Evolutionary conservation across 2,888 invertebrate genomes (phyloP).

Genomic region (Vesta saturnalis): DNA sequence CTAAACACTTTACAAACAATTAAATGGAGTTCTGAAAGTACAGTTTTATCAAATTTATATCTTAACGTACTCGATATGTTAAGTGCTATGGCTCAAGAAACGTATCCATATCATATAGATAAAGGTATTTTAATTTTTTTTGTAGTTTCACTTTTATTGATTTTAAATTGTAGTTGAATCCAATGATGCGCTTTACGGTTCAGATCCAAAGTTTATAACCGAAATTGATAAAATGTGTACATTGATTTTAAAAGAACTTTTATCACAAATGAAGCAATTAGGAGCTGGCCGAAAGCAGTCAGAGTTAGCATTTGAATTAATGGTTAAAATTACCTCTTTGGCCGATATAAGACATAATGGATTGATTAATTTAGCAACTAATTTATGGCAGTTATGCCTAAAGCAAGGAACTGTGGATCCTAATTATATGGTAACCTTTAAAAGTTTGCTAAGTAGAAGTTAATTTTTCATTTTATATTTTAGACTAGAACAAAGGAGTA

Average conservation of each 20-base stretch:
- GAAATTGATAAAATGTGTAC: slow-evolving; percentile 83
- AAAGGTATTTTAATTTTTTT: slow-evolving; percentile 68
- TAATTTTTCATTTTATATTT: background rate
- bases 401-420: slow-evolving; percentile 65
- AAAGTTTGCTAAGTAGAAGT: background rate
- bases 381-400: slow-evolving; percentile 83
- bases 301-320: slow-evolving; percentile 77
- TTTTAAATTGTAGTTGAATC: slow-evolving; percentile 77
- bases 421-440: slow-evolving; percentile 55
- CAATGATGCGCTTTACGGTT: slow-evolving; percentile 91
- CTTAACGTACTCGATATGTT: slow-evolving; percentile 82
- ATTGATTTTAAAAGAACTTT: slow-evolving; percentile 80
- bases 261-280: slow-evolving; percentile 73
- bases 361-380: slow-evolving; percentile 75
- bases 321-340: slow-evolving; percentile 72
- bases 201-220: slow-evolving; percentile 84
- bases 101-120: slow-evolving; percentile 86
- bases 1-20: slow-evolving; percentile 82
- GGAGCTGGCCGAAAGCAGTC: slow-evolving; percentile 74
- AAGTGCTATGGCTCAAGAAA: slow-evolving; percentile 81
- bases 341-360: slow-evolving; percentile 71
- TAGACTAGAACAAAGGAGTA: background rate
- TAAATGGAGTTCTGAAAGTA: slow-evolving; percentile 75
- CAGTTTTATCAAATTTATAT: slow-evolving; percentile 75
- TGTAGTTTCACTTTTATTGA: slow-evolving; percentile 5